phyloP scores from a whole-genome alignment of 2,888 invertebrate genomes.

The Eurytoma adleriae region DNA sequence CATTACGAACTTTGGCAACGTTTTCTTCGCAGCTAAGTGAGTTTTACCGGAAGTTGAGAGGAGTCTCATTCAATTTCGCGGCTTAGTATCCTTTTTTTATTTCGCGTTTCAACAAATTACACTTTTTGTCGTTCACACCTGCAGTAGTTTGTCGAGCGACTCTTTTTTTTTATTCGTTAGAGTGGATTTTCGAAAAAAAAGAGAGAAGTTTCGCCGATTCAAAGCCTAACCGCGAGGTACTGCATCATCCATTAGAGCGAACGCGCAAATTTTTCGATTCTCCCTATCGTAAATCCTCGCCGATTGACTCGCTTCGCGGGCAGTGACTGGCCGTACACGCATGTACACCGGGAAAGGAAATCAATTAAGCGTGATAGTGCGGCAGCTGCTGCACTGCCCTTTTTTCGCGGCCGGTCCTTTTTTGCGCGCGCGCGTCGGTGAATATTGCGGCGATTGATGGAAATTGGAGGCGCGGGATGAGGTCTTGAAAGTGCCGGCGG shows the following conservation, averaged over 20 bases:
- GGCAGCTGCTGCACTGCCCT: not conserved
- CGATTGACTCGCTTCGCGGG: conserved; percentile 48
- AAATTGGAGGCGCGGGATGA: conserved; percentile 41
- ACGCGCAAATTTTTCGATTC: conserved; percentile 29
- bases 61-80: not conserved
- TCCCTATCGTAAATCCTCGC: conserved; percentile 42
- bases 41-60: not conserved
- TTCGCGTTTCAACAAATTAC: too few relatives aligned
- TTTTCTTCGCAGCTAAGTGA: not conserved
- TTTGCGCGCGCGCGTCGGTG: conserved; percentile 6
- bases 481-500: conserved; percentile 23
- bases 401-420: conserved; percentile 33
- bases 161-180: too few relatives aligned
- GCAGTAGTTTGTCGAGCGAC: too few relatives aligned
- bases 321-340: not conserved
- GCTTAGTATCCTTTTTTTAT: too few relatives aligned
- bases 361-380: conserved; percentile 52
- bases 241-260: conserved; percentile 35
- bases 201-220: too few relatives aligned
- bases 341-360: conserved; percentile 37
- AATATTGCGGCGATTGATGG: conserved; percentile 52
- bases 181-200: too few relatives aligned
- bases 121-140: too few relatives aligned
- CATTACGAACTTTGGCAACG: not conserved
- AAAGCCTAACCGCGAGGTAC: too few relatives aligned